Percentiles rank a stretch among this genome's conserved stretches.
These are phyloP conservation scores for Eremobia ochroleuca DNA, from an alignment of 2,888 invertebrate genomes.

Conservation along the genomic window DNA sequence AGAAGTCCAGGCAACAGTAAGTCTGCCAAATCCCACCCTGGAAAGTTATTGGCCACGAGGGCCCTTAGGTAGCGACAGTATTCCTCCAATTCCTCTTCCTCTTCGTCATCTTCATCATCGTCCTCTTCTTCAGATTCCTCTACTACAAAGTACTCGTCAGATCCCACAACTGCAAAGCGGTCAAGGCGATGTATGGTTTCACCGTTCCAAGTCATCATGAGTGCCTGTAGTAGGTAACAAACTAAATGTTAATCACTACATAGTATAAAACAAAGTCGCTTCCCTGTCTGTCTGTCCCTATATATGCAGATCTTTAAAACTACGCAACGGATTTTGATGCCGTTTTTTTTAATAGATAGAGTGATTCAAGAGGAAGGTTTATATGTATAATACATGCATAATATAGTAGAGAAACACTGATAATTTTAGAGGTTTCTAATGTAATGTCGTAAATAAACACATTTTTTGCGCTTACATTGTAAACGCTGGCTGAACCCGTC, in stretches of 20 bases:
- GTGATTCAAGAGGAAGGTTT: no score
- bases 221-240: not conserved
- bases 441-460: no score
- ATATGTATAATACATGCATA: no score
- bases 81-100: not conserved
- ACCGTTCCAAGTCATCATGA: not conserved
- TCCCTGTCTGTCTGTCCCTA: no score
- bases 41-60: rapidly evolving
- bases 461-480: no score
- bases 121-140: not conserved
- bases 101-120: not conserved
- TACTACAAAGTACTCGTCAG: not conserved
- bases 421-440: no score
- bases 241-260: not conserved
- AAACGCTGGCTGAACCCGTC: no score
- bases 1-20: not conserved
- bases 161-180: not conserved
- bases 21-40: not conserved
- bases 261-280: no score
- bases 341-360: no score
- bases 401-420: no score
- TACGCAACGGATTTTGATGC: no score
- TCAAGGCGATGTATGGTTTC: not conserved
- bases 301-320: no score
- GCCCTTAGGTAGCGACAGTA: rapidly evolving